Conservation (phyloP, 2,888 invertebrate species). For the Drosophila trichaetosa region DNA sequence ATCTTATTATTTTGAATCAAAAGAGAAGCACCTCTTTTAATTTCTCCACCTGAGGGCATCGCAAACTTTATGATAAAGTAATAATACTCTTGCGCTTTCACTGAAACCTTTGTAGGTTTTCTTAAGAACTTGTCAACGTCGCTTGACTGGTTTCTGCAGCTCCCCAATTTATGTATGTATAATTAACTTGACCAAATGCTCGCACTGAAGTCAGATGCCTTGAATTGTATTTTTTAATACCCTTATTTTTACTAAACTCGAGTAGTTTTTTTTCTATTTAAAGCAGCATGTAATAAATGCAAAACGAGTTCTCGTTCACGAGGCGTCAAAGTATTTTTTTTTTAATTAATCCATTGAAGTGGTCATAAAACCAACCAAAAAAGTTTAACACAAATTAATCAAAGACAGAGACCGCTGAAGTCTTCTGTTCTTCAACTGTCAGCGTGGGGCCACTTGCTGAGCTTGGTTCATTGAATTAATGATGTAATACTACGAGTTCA, state of each 20-base stretch:
- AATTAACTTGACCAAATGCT: slow-evolving; percentile 13
- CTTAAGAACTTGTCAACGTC: slow-evolving; percentile 16
- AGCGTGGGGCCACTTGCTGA: slow-evolving; percentile 66
- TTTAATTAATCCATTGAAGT: slow-evolving; percentile 57
- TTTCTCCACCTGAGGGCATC: background rate
- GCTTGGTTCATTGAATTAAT: slow-evolving; percentile 71
- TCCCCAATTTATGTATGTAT: slow-evolving; percentile 1
- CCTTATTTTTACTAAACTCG: slow-evolving; percentile 3
- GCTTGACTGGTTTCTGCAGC: slow-evolving; percentile 40
- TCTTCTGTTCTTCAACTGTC: slow-evolving; percentile 48
- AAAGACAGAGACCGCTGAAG: slow-evolving; percentile 21
- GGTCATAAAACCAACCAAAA: slow-evolving; percentile 43
- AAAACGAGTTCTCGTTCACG: slow-evolving; percentile 50
- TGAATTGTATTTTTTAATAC: slow-evolving; percentile 1
- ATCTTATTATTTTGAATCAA: no score
- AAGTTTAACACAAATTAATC: slow-evolving; percentile 46
- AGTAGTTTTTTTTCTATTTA: slow-evolving; percentile 15
- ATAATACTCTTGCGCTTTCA: slow-evolving; percentile 6
- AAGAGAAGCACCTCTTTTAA: background rate
- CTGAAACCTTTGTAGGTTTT: background rate
- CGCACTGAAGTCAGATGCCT: slow-evolving; percentile 1
- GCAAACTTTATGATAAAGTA: slow-evolving; percentile 19
- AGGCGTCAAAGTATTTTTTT: slow-evolving; percentile 59
- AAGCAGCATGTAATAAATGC: slow-evolving; percentile 32
- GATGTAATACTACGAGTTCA: slow-evolving; percentile 62